Percentiles rank a stretch among this genome's conserved stretches.
These are phyloP conservation scores for Ellobium chinense DNA, from an alignment of 2,888 invertebrate species.

Conservation along the genomic window DNA sequence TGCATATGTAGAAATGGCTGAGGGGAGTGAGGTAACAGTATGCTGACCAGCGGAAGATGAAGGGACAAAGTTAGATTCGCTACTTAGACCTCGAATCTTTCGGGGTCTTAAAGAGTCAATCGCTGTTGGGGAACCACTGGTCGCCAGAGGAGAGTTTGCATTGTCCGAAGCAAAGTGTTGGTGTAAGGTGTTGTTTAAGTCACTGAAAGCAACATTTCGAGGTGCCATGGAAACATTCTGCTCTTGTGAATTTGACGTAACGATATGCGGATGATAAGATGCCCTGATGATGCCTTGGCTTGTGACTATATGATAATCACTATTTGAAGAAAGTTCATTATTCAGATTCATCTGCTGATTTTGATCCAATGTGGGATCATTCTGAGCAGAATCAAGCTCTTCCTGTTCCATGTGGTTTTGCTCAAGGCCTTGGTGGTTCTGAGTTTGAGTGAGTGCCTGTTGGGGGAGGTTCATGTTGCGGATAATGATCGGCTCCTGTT, in stretches of 20 bases:
- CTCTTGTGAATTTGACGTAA: conserved; percentile 4
- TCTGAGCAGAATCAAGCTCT: not conserved
- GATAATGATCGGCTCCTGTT: conserved; percentile 32
- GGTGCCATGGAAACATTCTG: conserved; percentile 10
- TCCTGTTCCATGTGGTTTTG: not conserved
- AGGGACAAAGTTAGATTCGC: not conserved
- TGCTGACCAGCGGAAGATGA: not conserved
- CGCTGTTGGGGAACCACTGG: not conserved
- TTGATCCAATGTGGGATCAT: not conserved
- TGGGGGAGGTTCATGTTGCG: not conserved
- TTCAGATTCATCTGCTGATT: not conserved
- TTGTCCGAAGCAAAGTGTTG: conserved; percentile 19
- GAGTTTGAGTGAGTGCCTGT: not conserved
- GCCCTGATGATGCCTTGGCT: conserved; percentile 22
- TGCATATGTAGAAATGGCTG: not conserved
- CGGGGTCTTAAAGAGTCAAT: conserved; percentile 8
- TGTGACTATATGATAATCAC: not conserved
- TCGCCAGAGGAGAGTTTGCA: not conserved
- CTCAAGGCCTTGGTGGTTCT: conserved; percentile 5
- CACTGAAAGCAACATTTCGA: not conserved
- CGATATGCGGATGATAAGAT: not conserved
- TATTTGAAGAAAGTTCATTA: not conserved
- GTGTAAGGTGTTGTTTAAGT: not conserved
- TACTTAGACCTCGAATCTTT: not conserved
- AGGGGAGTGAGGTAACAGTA: not conserved